Evolutionary conservation across 37 sponge, comb jelly and placozoan genomes (phyloP).

Genomic region (Bolinopsis microptera): DNA sequence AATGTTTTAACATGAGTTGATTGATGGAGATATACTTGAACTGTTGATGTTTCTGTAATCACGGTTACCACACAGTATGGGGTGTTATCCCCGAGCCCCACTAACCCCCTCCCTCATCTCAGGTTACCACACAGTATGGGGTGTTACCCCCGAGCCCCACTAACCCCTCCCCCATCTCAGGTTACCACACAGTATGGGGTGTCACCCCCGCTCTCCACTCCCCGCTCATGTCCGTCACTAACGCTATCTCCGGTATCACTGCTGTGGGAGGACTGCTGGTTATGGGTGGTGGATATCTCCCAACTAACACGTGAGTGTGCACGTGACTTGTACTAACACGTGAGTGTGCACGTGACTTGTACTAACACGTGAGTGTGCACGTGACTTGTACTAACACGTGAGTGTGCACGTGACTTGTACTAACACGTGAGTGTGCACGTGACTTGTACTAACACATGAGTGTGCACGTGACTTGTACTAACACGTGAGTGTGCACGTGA

Average conservation of each 20-base stretch:
- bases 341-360: no score
- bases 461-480: no score
- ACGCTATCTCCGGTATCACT: constrained; percentile 94
- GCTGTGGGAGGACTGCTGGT: constrained; percentile 89
- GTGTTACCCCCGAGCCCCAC: constrained; percentile 77
- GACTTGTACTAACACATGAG: no score
- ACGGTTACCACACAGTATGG: constrained; percentile 93
- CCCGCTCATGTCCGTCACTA: constrained; percentile 96
- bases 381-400: no score
- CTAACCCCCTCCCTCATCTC: constrained; percentile 72
- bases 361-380: no score
- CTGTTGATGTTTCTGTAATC: neutral
- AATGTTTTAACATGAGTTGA: no score
- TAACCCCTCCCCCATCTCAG: constrained; percentile 2
- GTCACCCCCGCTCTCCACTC: constrained; percentile 96
- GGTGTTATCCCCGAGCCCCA: constrained; percentile 91
- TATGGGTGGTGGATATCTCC: constrained; percentile 85
- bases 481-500: no score
- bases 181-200: constrained; percentile 92
- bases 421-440: no score
- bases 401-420: no score
- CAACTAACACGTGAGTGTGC: constrained; percentile 69
- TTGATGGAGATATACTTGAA: no score
- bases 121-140: constrained; percentile 88
- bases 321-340: no score